These are phyloP conservation scores for Balearica regulorum DNA, from an alignment of 2,797 vertebrate species.

Conservation along the genomic window DNA sequence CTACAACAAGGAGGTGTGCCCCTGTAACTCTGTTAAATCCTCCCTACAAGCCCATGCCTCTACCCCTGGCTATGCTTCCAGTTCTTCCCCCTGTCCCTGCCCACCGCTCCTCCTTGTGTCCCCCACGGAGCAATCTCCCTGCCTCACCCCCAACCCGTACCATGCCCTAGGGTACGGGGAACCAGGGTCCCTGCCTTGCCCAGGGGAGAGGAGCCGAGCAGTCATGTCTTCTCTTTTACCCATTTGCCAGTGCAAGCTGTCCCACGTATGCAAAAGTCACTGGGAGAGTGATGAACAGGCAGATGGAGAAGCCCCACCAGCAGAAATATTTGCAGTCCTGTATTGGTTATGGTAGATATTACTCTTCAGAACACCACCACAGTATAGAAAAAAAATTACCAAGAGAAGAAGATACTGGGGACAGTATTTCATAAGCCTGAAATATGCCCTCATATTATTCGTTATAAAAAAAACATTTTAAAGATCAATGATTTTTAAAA, in stretches of 20 bases:
- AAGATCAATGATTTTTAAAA: constrained; percentile 48
- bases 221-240: background rate
- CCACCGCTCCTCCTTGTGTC: background rate
- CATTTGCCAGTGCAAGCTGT: background rate
- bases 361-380: background rate
- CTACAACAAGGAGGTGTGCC: background rate
- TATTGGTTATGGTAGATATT: background rate
- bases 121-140: background rate
- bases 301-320: background rate
- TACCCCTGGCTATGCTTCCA: background rate
- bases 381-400: background rate
- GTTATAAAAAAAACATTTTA: background rate
- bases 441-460: background rate
- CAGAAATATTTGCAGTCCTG: background rate
- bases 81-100: background rate
- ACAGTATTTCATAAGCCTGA: background rate
- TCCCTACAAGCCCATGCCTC: too few species aligned
- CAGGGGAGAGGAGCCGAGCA: background rate
- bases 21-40: background rate
- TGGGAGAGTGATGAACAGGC: background rate
- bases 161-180: too few species aligned
- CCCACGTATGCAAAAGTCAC: background rate
- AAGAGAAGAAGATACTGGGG: background rate
- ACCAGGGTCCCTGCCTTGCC: background rate
- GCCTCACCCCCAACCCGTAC: background rate